Base-by-base conservation (phyloP, 2,888 invertebrate genomes). In the Branchinecta sandiegonensis region DNA sequence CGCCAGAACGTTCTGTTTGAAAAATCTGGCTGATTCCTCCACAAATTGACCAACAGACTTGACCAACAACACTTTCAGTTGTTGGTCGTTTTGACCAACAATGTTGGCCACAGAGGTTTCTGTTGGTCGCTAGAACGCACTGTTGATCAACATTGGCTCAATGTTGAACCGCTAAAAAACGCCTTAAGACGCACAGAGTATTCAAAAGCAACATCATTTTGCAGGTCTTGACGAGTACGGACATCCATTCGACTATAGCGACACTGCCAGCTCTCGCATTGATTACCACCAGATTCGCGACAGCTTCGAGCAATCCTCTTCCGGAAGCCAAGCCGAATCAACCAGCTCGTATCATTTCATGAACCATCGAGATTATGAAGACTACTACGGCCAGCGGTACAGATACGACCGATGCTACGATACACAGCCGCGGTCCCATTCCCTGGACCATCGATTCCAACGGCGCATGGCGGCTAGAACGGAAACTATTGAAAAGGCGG, bases 231-330 rank as follows among this genome's bases (percentile, higher is more conserved):
- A 56, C 8, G 56, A 56, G n/a, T 56, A 56, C 17, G 56, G 56
- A 9, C 56, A 56, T n/a, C 56, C 56, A 8, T 14, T 56, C 17
- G 56, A 56, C 56, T 56, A 56, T 17, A 56, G 56, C 56, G 56
- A 56, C 17, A 56, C 56, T 56, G 56, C 56, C n/a, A 56, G 56
- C 56, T 56, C 56, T 8, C 56, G 56, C 56, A 56, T 56, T 56
- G 56, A 56, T 17, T 56, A 56, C 17, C 56, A 56, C 56, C 56
- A 56, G 56, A 56, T 56, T 74, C 17, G 78, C 78, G 65, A 71
- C 65, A 73, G 23, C 71, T 70, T 67, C 47, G 48, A 47, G n/a
- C 68, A 68, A 11, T 68, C 68, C 9, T 68, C 68, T 3, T 47
- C 46, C 14, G 68, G 66, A 46, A 67, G 66, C 48, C 48, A 68